Base-by-base conservation (phyloP, 2,797 vertebrate species). In the Epinephelus coioides region DNA sequence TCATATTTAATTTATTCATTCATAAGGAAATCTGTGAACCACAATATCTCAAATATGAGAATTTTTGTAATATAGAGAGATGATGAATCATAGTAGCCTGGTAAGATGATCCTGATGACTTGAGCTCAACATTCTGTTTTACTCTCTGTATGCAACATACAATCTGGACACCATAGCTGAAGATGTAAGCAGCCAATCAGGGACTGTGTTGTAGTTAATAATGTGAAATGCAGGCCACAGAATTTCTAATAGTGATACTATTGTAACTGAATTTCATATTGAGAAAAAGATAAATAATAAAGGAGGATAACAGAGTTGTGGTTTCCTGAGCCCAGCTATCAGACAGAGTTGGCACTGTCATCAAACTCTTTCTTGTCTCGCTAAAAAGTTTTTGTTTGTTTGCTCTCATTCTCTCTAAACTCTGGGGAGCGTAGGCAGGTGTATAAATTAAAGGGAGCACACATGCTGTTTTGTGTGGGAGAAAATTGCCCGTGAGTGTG, bases 401-500 rank as follows among this genome's bases (percentile, higher is more conserved):
- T 8, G 34, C 40, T 62, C 10, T 25, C 50, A 49, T 66, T 70
- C 19, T 8, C 21, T 60, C 38, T 64, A 49, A 69, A 59, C 59
- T 50, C 50, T 27, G 50, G n/a, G 25, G 14, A 59, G 65, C 55
- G 66, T 71, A 77, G 76, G 66, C 67, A 77, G 76, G 86, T 84
- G 75, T 80, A 30, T 61, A 60, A 76, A 82, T 84, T 69, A 73
- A 79, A 59, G 66, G 50, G 44, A 57, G 25, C 7, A 59, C 15
- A 56, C n/a, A 17, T 77, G 44, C 38, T 30, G 55, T 23, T 72
- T 57, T 43, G 79, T 43, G 83, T 81, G 76, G 83, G 89, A 70
- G 71, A 44, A 86, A 89, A 88, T 78, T 78, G 61, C 81, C 65
- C 43, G 14, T 7, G 23, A 65, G 38, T 69, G 47, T 27, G 49